Evolutionary conservation across 2,113 vertebrate genomes (phyloP).

Genomic region (Anolis carolinensis): DNA sequence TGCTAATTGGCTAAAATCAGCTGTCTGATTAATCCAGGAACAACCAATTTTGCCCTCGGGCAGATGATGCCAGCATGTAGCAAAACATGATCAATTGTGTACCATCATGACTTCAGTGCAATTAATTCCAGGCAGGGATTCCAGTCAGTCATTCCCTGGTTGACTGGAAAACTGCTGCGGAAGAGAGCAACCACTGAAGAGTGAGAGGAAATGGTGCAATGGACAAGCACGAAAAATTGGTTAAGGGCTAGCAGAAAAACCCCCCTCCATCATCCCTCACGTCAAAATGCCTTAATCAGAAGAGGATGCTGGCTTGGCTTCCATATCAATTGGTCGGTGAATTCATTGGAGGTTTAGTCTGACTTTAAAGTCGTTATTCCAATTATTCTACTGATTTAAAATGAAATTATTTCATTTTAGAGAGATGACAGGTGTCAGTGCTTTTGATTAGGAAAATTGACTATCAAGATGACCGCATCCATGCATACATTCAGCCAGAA

Average conservation of each 20-base stretch:
- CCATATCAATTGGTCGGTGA: too few species aligned
- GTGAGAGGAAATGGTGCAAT: background rate
- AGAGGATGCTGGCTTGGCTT: too few species aligned
- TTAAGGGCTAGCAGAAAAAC: too few species aligned
- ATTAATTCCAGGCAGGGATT: background rate
- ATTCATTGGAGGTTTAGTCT: too few species aligned
- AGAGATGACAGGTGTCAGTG: background rate
- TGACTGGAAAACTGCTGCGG: background rate
- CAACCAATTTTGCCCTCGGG: background rate
- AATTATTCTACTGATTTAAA: too few species aligned
- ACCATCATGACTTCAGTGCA: too few species aligned
- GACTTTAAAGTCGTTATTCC: too few species aligned
- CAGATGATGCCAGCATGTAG: background rate
- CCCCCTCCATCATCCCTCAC: background rate
- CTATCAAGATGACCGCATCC: background rate
- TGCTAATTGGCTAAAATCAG: too few species aligned
- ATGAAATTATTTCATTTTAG: background rate
- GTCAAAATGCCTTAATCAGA: background rate
- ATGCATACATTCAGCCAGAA: background rate
- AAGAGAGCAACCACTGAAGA: background rate
- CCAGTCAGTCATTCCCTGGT: background rate
- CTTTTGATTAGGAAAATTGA: background rate
- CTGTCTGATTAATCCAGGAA: background rate
- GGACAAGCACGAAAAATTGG: background rate
- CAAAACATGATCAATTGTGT: background rate